Base-by-base conservation (phyloP, 2,888 invertebrate genomes). In the Ptilodon capucinus region DNA sequence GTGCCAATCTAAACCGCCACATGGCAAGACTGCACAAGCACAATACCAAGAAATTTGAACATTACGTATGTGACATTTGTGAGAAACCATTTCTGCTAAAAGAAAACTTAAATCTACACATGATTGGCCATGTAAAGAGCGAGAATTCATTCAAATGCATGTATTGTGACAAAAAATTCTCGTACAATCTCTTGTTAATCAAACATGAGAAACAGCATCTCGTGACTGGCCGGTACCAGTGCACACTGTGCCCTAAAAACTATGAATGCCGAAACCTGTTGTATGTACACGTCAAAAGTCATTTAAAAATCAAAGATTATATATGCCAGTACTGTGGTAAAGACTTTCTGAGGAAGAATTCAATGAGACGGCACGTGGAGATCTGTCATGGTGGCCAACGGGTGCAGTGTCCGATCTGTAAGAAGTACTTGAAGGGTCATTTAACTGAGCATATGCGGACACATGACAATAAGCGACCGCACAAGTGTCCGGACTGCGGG, bases 301-400 rank as follows among this genome's bases (percentile, higher is more conserved):
- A 97, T 84, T 91, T 93, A 23, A 94, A 95, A 61, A 94, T 95
- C 13, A 93, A 94, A 57, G 95, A 96, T 73, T 95, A 93, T 79
- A 93, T 94, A 28, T 97, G 97, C 73, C 94, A 95, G 57, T 93
- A 95, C 43, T 97, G 97, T 71, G 95, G 96, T 0, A 95, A 95
- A 65, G 93, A 94, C 21, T 97, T 97, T 76, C 91, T 95, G 35
- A 92, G 95, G 3, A 92, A 95, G 6, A 95, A 95, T 72, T 95
- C 95, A 0, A 82, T 97, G 58, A 93, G 93, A 60, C 94, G 96
- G 54, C 97, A 97, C 76, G 88, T 96, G 21, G 93, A 94, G 63
- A 94, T 95, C 64, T 93, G 93, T 62, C 97, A 97, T 68, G 93
- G 92, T 23, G 95, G 95, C 46, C 94, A 94, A 57, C 94, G 95